These are phyloP conservation scores for Neoitamus cyanurus DNA, from an alignment of 2,888 invertebrate genomes.

Conservation along the genomic window DNA sequence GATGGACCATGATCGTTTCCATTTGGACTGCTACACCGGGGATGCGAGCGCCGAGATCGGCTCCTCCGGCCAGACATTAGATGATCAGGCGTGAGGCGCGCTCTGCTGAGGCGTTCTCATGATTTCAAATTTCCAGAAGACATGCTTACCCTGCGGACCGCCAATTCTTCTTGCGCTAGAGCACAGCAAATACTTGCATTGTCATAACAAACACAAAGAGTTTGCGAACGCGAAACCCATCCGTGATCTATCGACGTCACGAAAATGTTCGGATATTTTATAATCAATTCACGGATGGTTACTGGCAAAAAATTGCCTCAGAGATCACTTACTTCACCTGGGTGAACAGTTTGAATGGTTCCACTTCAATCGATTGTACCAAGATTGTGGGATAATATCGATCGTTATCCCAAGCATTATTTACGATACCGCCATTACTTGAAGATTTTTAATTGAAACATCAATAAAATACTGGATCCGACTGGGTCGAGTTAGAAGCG, in stretches of 20 bases:
- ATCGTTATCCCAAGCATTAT: conserved; percentile 27
- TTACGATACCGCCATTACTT: conserved; percentile 30
- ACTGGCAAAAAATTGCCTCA: conserved; percentile 6
- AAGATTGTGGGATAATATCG: conserved; percentile 40
- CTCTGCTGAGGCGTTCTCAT: conserved; percentile 20
- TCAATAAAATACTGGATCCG: conserved; percentile 23
- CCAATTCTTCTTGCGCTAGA: conserved; percentile 2
- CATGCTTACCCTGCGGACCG: background rate
- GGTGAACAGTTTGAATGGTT: background rate
- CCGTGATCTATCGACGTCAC: conserved; percentile 25
- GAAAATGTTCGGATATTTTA: conserved; percentile 29
- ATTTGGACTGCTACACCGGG: conserved; percentile 26
- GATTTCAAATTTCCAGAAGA: conserved; percentile 13
- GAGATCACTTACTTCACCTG: conserved; percentile 11
- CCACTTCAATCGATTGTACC: background rate
- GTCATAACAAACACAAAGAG: conserved; percentile 19
- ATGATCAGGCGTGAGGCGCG: conserved; percentile 25
- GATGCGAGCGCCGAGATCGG: background rate
- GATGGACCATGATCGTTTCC: conserved; percentile 35
- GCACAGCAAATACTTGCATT: background rate
- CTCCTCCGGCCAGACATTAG: conserved; percentile 4
- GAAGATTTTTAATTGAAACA: conserved; percentile 35
- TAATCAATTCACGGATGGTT: conserved; percentile 31
- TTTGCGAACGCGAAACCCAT: background rate
- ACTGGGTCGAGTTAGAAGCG: background rate